Conservation (phyloP, 2,888 invertebrate species). For the Nephrocerus scutellatus region DNA sequence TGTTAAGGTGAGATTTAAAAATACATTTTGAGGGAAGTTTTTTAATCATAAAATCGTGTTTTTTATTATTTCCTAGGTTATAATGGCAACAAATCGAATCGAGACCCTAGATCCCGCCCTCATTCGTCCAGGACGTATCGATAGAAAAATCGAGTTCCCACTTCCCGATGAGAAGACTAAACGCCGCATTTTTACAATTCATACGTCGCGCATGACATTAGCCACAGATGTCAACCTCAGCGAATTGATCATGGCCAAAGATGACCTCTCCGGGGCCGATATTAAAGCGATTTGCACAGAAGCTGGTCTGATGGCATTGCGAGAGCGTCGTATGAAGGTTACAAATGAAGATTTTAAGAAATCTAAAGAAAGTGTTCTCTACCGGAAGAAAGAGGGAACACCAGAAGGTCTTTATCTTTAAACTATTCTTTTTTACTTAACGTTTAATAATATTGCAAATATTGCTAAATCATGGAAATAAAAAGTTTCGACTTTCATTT, state of each 20-base stretch:
- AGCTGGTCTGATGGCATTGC: constrained; percentile 94
- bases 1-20: constrained; percentile 65
- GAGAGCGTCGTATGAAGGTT: constrained; percentile 98
- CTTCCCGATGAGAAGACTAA: constrained; percentile 99
- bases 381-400: constrained; percentile 98
- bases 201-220: constrained; percentile 98
- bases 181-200: constrained; percentile 92
- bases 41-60: not conserved
- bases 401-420: constrained; percentile 98
- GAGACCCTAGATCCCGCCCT: constrained; percentile 98
- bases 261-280: constrained; percentile 96
- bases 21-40: not conserved
- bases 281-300: constrained; percentile 99
- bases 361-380: constrained; percentile 97
- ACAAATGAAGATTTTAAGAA: constrained; percentile 99
- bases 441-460: constrained; percentile 10
- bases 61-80: constrained; percentile 57
- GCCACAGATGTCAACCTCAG: constrained; percentile 94
- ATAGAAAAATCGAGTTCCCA: constrained; percentile 99
- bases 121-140: constrained; percentile 97
- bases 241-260: constrained; percentile 98
- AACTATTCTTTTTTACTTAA: constrained; percentile 29
- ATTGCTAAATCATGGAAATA: constrained; percentile 1
- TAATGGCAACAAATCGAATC: constrained; percentile 97
- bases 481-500: too few species aligned